Evolutionary conservation across 2,113 vertebrate species (phyloP).

Genomic region (Carlito syrichta): DNA sequence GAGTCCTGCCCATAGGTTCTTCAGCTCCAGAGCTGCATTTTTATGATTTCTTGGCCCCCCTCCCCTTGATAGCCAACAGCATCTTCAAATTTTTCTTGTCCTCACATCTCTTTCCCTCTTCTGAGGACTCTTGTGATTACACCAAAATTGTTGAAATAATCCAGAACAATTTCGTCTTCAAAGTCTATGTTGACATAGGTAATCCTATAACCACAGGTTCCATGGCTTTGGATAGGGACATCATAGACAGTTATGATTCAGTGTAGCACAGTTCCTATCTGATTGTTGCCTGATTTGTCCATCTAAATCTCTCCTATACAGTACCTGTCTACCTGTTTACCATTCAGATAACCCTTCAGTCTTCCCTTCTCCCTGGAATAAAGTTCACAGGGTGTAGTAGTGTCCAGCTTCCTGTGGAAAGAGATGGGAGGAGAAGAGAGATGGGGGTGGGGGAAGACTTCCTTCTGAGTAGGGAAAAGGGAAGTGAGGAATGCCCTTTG

Average conservation of each 20-base stretch:
- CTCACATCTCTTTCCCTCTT: background rate
- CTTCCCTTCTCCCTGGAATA: too few relatives aligned
- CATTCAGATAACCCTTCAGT: background rate
- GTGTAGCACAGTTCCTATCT: too few relatives aligned
- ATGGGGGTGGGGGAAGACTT: too few relatives aligned
- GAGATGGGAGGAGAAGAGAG: too few relatives aligned
- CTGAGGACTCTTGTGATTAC: background rate
- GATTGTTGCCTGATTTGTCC: accelerated
- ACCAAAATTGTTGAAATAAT: background rate
- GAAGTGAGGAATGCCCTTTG: too few relatives aligned
- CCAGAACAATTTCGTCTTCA: background rate
- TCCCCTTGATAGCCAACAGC: background rate
- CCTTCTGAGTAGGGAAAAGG: too few relatives aligned
- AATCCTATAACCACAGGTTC: background rate
- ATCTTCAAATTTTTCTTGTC: background rate
- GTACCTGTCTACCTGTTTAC: background rate
- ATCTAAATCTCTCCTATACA: background rate
- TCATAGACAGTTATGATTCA: background rate
- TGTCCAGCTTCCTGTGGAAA: too few relatives aligned
- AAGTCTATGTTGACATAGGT: background rate
- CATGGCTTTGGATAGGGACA: too few relatives aligned
- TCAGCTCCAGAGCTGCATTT: background rate
- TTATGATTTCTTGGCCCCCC: background rate
- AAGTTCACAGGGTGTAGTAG: too few relatives aligned
- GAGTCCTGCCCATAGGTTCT: background rate